Evolutionary conservation across 92 coral and sea anemone genomes (phyloP).

Genomic region (Micromussa lordhowensis): DNA sequence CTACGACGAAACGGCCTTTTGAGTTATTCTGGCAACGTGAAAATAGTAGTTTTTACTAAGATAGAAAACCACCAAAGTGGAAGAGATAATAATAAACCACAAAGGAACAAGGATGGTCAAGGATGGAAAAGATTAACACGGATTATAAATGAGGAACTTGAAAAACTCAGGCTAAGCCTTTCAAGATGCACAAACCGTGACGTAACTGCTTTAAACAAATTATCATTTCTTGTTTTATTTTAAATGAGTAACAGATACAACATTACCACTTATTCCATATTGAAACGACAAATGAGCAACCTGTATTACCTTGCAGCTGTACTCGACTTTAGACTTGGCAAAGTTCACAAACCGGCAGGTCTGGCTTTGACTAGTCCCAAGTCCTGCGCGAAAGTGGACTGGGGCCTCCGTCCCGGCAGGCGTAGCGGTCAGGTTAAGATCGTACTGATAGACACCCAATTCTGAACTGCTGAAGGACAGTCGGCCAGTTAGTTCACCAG

Average conservation of each 20-base stretch:
- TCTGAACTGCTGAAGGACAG: conserved; percentile 94
- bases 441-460: conserved; percentile 94
- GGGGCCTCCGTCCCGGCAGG: conserved; percentile 98
- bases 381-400: conserved; percentile 93
- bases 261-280: background rate
- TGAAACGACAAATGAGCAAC: background rate
- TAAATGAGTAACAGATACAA: background rate
- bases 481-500: conserved; percentile 91
- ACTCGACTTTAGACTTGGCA: conserved; percentile 96
- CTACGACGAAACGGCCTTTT: background rate
- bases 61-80: no score
- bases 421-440: conserved; percentile 88
- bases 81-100: no score
- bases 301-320: conserved; percentile 83
- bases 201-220: background rate
- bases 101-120: no score
- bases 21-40: background rate
- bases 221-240: background rate
- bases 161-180: no score
- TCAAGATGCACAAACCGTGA: no score
- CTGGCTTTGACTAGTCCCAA: conserved; percentile 92
- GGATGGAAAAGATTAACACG: no score
- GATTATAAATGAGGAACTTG: no score
- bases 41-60: no score
- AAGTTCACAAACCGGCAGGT: conserved; percentile 95